A percentile compares a stretch with the other conserved stretches of the same genome.
phyloP scores from a whole-genome alignment of 2,797 vertebrate genomes.

The Helicolenus hilgendorfi region DNA sequence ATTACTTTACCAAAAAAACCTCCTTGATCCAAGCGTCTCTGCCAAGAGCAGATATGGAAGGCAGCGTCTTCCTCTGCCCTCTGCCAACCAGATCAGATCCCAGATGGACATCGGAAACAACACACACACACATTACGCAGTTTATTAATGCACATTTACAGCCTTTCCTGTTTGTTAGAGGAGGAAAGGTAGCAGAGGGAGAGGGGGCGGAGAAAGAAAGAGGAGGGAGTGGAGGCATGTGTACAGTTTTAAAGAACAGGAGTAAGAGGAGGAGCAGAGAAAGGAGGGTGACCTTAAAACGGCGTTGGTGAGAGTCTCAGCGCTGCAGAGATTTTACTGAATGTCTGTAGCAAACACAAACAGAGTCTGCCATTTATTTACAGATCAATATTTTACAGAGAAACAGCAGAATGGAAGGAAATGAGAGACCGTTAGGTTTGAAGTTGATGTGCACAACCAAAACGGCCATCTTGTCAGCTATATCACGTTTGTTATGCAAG shows the following conservation, averaged over 20 bases:
- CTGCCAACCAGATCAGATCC: conserved; percentile 70
- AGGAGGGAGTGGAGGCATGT: conserved; percentile 40
- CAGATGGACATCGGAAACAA: conserved; percentile 63
- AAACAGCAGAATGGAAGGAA: neutral
- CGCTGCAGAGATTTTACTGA: conserved; percentile 20
- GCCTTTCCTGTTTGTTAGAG: conserved; percentile 35
- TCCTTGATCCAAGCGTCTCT: conserved; percentile 29
- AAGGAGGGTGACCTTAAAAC: conserved; percentile 58
- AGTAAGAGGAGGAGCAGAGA: conserved; percentile 38
- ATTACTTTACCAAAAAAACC: conserved; percentile 44
- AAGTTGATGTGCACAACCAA: neutral
- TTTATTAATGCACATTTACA: conserved; percentile 54
- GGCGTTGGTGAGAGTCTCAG: neutral
- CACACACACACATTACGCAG: conserved; percentile 21
- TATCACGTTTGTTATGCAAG: neutral
- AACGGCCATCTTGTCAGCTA: neutral
- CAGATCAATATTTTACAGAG: conserved; percentile 3
- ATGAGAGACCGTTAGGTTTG: neutral
- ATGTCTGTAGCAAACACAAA: neutral
- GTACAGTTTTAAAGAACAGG: conserved; percentile 37
- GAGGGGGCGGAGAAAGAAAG: conserved; percentile 38
- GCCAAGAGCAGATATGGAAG: conserved; percentile 60
- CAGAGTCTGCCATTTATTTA: conserved; percentile 6
- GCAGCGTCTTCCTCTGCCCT: conserved; percentile 51
- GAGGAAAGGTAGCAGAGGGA: conserved; percentile 45